Evolutionary conservation across 2,797 vertebrate species (phyloP).

Genomic region (Dendrocincla tyrannina): DNA sequence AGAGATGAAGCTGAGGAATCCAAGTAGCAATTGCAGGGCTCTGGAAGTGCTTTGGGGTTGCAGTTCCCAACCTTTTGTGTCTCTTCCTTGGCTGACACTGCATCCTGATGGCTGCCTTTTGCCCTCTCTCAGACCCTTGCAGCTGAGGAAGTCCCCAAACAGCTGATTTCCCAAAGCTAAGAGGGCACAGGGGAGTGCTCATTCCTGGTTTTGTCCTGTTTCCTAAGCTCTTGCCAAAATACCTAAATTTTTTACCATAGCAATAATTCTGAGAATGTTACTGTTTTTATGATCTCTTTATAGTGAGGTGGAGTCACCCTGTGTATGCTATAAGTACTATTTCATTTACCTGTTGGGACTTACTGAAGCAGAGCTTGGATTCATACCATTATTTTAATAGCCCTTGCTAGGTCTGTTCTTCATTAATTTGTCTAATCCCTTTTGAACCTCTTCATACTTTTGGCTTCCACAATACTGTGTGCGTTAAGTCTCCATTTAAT

Average conservation of each 20-base stretch:
- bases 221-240: background rate
- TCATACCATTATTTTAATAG: background rate
- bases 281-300: background rate
- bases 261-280: background rate
- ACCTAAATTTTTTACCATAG: background rate
- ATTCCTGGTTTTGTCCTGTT: background rate
- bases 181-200: background rate
- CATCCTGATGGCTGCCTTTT: constrained; percentile 30
- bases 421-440: constrained; percentile 28
- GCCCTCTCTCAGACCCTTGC: constrained; percentile 48
- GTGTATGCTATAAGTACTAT: background rate
- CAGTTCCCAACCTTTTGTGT: background rate
- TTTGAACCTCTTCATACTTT: constrained; percentile 1
- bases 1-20: background rate
- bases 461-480: background rate
- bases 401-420: constrained; percentile 5
- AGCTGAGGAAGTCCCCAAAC: constrained; percentile 18
- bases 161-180: constrained; percentile 35
- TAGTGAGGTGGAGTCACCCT: background rate
- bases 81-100: constrained; percentile 32
- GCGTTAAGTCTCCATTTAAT: background rate
- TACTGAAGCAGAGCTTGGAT: background rate
- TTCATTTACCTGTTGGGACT: constrained; percentile 43
- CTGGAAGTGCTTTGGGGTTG: background rate
- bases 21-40: background rate